Evolutionary conservation across 1,140 invertebrate species (phyloP).

Genomic region (Bradysia coprophila): DNA sequence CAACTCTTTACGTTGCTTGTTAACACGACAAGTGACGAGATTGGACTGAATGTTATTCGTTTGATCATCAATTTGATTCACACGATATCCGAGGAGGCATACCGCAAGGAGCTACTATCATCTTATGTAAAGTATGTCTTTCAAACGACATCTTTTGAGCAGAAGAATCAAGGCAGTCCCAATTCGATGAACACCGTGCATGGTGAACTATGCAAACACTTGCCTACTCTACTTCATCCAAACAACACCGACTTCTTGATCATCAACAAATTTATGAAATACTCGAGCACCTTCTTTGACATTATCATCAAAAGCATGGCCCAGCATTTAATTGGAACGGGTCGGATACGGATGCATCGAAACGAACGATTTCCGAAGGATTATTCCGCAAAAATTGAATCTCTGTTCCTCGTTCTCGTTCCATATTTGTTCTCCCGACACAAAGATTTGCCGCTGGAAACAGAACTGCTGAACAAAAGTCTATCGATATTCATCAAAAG

Average conservation of each 20-base stretch:
- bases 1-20: constrained; percentile 72
- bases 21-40: constrained; percentile 53
- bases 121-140: constrained; percentile 81
- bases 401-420: constrained; percentile 51
- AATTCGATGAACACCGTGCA: constrained; percentile 43
- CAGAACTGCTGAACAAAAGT: constrained; percentile 66
- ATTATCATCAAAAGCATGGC: constrained; percentile 84
- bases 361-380: constrained; percentile 76
- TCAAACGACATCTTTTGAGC: constrained; percentile 39
- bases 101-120: constrained; percentile 54
- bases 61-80: constrained; percentile 77
- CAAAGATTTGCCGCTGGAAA: constrained; percentile 62
- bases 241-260: constrained; percentile 72
- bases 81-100: constrained; percentile 54
- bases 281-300: constrained; percentile 80
- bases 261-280: constrained; percentile 73
- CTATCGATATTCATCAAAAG: constrained; percentile 71
- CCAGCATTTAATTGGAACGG: constrained; percentile 67
- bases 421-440: constrained; percentile 63
- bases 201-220: constrained; percentile 59
- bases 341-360: constrained; percentile 78
- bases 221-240: constrained; percentile 59
- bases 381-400: constrained; percentile 56
- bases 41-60: constrained; percentile 67
- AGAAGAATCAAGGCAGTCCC: constrained; percentile 11